Evolutionary conservation across 2,888 invertebrate genomes (phyloP).

Genomic region (Philonicus albiceps): DNA sequence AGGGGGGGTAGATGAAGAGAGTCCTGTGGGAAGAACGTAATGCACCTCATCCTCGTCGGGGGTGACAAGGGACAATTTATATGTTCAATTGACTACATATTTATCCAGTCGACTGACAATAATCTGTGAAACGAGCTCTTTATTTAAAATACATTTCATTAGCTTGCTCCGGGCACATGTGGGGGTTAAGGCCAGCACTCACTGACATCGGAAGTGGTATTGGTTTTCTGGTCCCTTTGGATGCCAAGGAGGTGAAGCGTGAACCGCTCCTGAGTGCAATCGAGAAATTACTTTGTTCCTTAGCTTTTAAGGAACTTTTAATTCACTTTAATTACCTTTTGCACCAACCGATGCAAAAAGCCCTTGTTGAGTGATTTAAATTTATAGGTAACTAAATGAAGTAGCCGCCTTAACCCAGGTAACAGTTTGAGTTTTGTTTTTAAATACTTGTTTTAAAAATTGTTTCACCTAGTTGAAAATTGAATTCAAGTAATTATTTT

Average conservation of each 20-base stretch:
- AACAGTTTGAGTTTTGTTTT: neutral
- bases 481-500: neutral
- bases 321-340: neutral
- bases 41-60: neutral
- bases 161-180: neutral
- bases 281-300: neutral
- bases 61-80: neutral
- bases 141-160: constrained; percentile 16
- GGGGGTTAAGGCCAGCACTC: neutral
- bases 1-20: neutral
- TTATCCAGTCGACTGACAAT: neutral
- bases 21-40: neutral
- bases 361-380: neutral
- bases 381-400: neutral
- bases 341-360: neutral
- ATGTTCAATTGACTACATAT: constrained; percentile 28
- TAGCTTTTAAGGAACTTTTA: neutral
- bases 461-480: neutral
- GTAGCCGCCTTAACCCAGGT: neutral
- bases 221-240: neutral
- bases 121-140: neutral
- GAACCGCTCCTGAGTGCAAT: neutral
- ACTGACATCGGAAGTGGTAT: neutral
- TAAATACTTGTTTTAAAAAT: neutral
- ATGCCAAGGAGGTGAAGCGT: neutral